Conservation (phyloP, 2,888 invertebrate species). For the Serrognathus titanus region DNA sequence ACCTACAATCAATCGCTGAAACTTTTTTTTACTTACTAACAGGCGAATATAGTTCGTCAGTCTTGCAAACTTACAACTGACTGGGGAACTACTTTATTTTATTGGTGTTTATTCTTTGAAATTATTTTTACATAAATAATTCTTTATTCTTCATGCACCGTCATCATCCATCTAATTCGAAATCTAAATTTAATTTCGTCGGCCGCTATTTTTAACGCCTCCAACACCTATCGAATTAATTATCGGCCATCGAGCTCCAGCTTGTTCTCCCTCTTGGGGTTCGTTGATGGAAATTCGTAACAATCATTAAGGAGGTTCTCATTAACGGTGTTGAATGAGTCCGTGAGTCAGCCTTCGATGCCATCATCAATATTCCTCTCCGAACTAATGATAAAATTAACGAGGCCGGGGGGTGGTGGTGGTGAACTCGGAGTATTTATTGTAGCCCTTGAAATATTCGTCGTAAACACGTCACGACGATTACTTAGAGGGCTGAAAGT, state of each 20-base stretch:
- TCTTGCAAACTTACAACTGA: too few species aligned
- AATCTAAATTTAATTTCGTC: neutral
- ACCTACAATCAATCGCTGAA: too few species aligned
- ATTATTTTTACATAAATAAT: too few species aligned
- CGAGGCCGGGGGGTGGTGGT: neutral
- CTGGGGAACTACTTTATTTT: too few species aligned
- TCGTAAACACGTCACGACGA: slow-evolving; percentile 37
- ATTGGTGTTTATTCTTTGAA: too few species aligned
- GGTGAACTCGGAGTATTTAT: too few species aligned
- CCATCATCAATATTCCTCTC: slow-evolving; percentile 14
- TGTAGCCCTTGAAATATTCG: too few species aligned
- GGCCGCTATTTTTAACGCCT: slow-evolving; percentile 10
- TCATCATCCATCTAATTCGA: neutral
- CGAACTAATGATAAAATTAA: slow-evolving; percentile 12
- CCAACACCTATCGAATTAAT: slow-evolving; percentile 13
- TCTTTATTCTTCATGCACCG: too few species aligned
- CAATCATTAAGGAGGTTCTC: slow-evolving; percentile 15
- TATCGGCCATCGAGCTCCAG: slow-evolving; percentile 5
- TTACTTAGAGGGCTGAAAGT: slow-evolving; percentile 38
- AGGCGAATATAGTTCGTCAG: too few species aligned
- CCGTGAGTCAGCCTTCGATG: slow-evolving; percentile 11
- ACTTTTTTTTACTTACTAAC: too few species aligned
- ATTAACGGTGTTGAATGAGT: slow-evolving; percentile 16
- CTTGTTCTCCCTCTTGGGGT: slow-evolving; percentile 8
- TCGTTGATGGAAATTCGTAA: slow-evolving; percentile 13